Evolutionary conservation across 2,888 invertebrate genomes (phyloP), one percentile per base, ranked within the genome.

Genomic region (Lepeophtheirus nordmannii): DNA sequence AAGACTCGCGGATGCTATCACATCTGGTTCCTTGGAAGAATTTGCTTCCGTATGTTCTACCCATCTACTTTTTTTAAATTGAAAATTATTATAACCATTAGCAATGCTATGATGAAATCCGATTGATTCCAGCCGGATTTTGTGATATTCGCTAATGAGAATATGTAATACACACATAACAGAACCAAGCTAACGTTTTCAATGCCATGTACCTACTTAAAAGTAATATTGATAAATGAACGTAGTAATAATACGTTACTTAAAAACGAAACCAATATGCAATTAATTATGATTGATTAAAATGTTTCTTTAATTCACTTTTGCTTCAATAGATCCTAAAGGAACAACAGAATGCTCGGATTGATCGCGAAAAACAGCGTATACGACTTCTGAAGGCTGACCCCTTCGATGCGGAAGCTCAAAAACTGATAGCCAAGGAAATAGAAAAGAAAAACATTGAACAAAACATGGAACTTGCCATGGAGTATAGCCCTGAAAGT

Each of bases 401-500:
- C 79, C 94, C 94, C 0, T 94, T 96, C 75, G 93, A 94, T 76
- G 86, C 89, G 0, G 93, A 93, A 75, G 90, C 93, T 0, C 97
- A 97, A 76, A 81, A 87, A 69, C 81, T 92, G 73, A 96, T 97
- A 71, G 94, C 93, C 5, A 93, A 74, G 41, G 60, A 66, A 46
- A 60, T 66, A 23, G 41, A 20, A 20, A n/a, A 60, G 1, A 66
- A 93, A 75, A 97, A 97, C 76, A 92, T 97, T 69, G 91, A 96
- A 76, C 89, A 91, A 0, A 96, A 96, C 74, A 96, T 97, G 94
- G 92, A 96, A 74, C 91, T 92, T 1, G 97, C 97, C 0, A 92
- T 97, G 84, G 97, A 98, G 74, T 91, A 91, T 75, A 91, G 94
- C 77, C 98, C 98, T 0, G 98, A 98, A 78, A 92, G 89, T 58